A percentile compares a stretch with the other conserved stretches of the same genome.
These are phyloP conservation scores for Aplocera efformata DNA, from an alignment of 2,888 invertebrate genomes.

Conservation along the genomic window DNA sequence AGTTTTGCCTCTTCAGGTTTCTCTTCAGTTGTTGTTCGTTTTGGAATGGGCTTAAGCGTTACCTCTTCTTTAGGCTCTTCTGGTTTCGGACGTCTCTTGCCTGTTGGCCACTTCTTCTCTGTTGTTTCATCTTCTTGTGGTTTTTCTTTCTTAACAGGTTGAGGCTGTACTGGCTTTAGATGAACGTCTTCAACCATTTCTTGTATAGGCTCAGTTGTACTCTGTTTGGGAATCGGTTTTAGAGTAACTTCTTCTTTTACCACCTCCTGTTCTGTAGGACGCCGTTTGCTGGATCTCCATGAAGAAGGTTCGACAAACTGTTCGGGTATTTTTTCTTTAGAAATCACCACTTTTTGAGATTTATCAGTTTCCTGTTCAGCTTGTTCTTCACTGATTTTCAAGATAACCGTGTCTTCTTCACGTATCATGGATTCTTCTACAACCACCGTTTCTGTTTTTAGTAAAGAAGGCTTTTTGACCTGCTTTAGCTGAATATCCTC, in stretches of 20 bases:
- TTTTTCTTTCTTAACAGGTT: too few species aligned
- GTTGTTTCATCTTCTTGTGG: too few species aligned
- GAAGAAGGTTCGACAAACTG: conserved; percentile 36
- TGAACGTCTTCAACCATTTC: conserved; percentile 57
- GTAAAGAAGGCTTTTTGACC: conserved; percentile 57
- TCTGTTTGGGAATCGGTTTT: conserved; percentile 32
- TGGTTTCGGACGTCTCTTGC: too few species aligned
- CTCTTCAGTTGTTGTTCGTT: too few species aligned
- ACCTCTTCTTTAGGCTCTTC: too few species aligned
- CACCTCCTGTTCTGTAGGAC: conserved; percentile 27
- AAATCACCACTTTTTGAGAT: conserved; percentile 1
- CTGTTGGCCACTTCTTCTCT: too few species aligned
- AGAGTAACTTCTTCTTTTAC: conserved; percentile 26
- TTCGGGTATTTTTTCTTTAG: conserved; percentile 22
- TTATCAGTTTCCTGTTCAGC: conserved; percentile 8
- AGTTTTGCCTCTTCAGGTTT: too few species aligned
- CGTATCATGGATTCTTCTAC: conserved; percentile 79
- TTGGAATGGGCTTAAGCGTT: too few species aligned
- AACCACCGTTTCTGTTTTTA: conserved; percentile 52
- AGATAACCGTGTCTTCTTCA: conserved; percentile 79
- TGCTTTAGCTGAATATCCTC: conserved; percentile 66
- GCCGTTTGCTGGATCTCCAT: conserved; percentile 31
- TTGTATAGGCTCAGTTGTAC: conserved; percentile 33
- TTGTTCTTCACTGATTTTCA: conserved; percentile 59
- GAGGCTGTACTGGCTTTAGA: conserved; percentile 21